Evolutionary conservation across 2,888 invertebrate genomes (phyloP).

Genomic region (Prostheceraeus crozeri): DNA sequence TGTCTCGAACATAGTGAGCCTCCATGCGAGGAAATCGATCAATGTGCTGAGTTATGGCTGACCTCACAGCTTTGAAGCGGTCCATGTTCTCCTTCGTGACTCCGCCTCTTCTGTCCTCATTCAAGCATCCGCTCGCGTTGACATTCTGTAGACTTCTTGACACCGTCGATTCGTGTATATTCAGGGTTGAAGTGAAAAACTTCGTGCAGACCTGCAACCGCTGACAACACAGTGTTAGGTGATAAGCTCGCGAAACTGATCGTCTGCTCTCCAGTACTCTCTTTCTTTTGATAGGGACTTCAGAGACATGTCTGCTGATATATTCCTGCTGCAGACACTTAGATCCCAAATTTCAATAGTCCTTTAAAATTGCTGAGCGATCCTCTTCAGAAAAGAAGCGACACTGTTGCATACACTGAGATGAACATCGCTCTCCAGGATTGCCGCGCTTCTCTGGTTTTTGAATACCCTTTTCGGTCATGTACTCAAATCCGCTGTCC

Average conservation of each 20-base stretch:
- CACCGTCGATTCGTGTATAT: constrained; percentile 9
- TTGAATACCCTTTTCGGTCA: too few relatives aligned
- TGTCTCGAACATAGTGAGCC: constrained; percentile 30
- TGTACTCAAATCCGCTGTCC: too few relatives aligned
- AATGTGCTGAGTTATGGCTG: constrained; percentile 11
- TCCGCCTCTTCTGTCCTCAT: constrained; percentile 8
- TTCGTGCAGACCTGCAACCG: constrained; percentile 16
- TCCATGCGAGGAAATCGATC: constrained; percentile 26
- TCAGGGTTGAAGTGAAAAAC: constrained; percentile 18
- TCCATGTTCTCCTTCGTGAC: not conserved
- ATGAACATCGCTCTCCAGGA: constrained; percentile 3
- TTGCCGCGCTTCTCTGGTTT: too few relatives aligned
- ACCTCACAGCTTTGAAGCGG: not conserved
- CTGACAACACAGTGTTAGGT: too few relatives aligned
- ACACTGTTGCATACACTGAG: not conserved
- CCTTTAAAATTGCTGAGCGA: not conserved
- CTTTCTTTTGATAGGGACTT: too few relatives aligned
- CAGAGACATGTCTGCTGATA: too few relatives aligned
- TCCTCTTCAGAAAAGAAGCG: constrained; percentile 1
- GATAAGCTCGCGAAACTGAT: too few relatives aligned
- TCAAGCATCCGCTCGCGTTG: not conserved
- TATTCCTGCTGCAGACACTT: too few relatives aligned
- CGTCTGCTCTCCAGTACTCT: too few relatives aligned
- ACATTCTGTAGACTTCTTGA: not conserved
- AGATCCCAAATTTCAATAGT: constrained; percentile 17